Evolutionary conservation across 1,140 invertebrate species (phyloP), one percentile per base, ranked within the genome.

Genomic region (Pygmarrhopalites habei): DNA sequence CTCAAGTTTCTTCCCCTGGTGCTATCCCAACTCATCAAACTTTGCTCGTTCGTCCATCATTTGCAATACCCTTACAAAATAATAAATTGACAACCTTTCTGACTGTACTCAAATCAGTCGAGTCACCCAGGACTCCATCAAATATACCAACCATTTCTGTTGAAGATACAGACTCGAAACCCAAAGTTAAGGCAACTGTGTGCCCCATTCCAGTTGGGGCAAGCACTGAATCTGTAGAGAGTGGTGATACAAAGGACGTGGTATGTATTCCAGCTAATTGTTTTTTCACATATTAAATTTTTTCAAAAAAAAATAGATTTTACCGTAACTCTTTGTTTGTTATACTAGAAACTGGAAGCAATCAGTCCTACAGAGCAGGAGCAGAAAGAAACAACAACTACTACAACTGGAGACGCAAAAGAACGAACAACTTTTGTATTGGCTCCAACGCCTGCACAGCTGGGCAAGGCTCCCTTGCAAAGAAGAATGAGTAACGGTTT

Each of bases 391-490:
- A 12, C n/a, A n/a, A n/a, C n/a, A n/a, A n/a, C n/a, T n/a, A n/a
- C n/a, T n/a, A n/a, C n/a, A n/a, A n/a, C 17, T 17, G 23, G 19
- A 17, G 59, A 49, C 28, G 15, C 41, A 32, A 49, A 47, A 39
- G 55, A 58, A 21, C 26, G 47, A 10, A 49, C 29, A 47, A 51
- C 80, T 57, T 94, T 95, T 76, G 86, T 92, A 64, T 77, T 95
- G 49, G 91, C 90, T 17, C 92, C 92, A 1, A 95, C 92, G 2
- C 92, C 92, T 2, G 92, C 92, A 7, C 92, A 95, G 75, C 79
- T 94, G 64, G 91, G 92, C 49, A 83, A 86, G 71, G 89, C 90
- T 23, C 90, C 90, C 10, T 75, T 92, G 41, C 90, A 93, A 77
- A 83, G 89, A 76, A 79, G 88, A 75, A n/a, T n/a, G n/a, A n/a